Evolutionary conservation across 2,797 vertebrate species (phyloP).

Genomic region (Rhabdophis nuchalis): DNA sequence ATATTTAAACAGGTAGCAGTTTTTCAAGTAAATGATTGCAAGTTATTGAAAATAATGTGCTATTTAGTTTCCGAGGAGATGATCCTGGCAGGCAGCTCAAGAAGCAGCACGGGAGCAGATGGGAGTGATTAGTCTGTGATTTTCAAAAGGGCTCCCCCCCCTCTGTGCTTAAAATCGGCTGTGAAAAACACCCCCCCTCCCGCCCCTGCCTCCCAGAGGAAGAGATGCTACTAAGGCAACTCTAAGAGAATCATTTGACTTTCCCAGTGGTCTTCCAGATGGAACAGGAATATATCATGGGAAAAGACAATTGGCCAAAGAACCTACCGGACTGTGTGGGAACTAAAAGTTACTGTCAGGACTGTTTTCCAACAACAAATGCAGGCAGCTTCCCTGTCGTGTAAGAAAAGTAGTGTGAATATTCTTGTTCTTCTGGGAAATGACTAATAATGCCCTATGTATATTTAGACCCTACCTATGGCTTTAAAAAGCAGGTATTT

Average conservation of each 20-base stretch:
- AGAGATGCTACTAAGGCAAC: neutral
- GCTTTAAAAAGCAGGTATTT: neutral
- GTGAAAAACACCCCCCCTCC: neutral
- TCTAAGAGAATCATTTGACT: neutral
- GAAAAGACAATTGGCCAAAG: neutral
- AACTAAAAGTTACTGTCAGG: neutral
- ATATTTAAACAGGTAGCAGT: slow-evolving; percentile 68
- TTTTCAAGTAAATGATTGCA: slow-evolving; percentile 72
- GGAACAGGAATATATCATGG: accelerated
- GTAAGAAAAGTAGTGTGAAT: neutral
- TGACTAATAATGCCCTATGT: neutral
- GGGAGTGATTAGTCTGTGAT: slow-evolving; percentile 72
- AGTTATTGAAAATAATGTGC: slow-evolving; percentile 74
- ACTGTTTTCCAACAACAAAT: neutral
- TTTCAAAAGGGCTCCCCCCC: slow-evolving; percentile 64
- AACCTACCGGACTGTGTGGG: neutral
- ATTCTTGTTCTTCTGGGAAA: neutral
- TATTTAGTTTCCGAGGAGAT: slow-evolving; percentile 70
- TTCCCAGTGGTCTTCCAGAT: neutral
- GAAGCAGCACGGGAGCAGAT: slow-evolving; percentile 69
- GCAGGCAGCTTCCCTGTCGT: neutral
- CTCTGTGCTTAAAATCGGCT: slow-evolving; percentile 51
- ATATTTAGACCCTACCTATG: neutral
- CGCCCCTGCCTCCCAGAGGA: neutral
- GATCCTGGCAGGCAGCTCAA: slow-evolving; percentile 71